phyloP scores from a whole-genome alignment of 2,888 invertebrate genomes.

The Cryptosula pallasiana region DNA sequence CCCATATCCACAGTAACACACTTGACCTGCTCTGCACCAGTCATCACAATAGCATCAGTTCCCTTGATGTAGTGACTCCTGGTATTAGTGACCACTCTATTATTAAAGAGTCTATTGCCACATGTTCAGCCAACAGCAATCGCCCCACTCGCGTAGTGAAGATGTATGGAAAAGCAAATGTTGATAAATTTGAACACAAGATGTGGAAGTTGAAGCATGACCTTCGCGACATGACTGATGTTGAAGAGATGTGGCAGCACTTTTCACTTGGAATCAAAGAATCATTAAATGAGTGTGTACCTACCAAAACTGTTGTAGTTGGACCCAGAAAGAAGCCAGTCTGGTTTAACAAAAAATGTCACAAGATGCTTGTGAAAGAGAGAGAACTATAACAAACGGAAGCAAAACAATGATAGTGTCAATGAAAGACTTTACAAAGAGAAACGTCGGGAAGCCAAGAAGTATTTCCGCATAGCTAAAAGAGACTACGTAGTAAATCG shows the following conservation, averaged over 20 bases:
- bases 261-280: neutral
- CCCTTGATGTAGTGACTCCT: neutral
- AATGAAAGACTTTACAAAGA: neutral
- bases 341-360: neutral
- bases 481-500: neutral
- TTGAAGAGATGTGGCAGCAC: neutral
- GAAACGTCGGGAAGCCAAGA: neutral
- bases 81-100: constrained; percentile 13
- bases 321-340: neutral
- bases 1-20: neutral
- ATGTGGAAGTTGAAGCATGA: neutral
- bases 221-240: neutral
- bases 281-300: neutral
- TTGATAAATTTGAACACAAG: neutral
- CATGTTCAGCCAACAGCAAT: too few relatives aligned
- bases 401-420: neutral
- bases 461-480: neutral
- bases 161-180: neutral
- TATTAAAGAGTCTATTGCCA: neutral
- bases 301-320: neutral
- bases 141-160: neutral
- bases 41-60: neutral
- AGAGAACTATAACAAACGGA: neutral
- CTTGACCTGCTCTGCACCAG: neutral
- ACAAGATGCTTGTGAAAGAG: neutral